These are phyloP conservation scores for Sander vitreus DNA, from an alignment of 2,113 vertebrate species.

Conservation along the genomic window DNA sequence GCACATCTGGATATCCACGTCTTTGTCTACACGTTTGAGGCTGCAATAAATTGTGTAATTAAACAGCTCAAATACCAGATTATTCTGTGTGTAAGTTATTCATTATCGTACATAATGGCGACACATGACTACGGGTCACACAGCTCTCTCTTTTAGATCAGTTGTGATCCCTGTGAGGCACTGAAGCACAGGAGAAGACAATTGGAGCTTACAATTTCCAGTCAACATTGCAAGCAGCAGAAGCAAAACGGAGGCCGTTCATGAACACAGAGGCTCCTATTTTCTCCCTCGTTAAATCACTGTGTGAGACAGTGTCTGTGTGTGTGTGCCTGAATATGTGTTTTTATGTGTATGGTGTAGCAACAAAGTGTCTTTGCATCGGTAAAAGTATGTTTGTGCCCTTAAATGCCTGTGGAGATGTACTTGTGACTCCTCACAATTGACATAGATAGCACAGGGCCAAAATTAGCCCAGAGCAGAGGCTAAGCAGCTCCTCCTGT, in stretches of 20 bases:
- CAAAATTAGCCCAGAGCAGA: conserved; percentile 76
- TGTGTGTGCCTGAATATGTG: neutral
- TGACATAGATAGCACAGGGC: conserved; percentile 71
- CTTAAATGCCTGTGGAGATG: conserved; percentile 62
- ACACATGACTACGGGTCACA: conserved; percentile 57
- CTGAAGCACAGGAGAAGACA: conserved; percentile 51
- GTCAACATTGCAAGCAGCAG: conserved; percentile 37
- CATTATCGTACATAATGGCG: conserved; percentile 27
- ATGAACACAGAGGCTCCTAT: conserved; percentile 54
- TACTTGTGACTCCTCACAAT: conserved; percentile 71
- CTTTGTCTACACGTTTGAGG: conserved; percentile 49
- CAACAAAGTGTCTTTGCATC: conserved; percentile 45
- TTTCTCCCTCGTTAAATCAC: conserved; percentile 31
- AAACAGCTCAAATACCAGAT: conserved; percentile 57
- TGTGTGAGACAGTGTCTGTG: conserved; percentile 8
- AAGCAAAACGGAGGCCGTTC: conserved; percentile 34
- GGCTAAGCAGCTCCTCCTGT: conserved; percentile 55
- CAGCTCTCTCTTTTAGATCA: conserved; percentile 43
- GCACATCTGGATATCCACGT: conserved; percentile 57
- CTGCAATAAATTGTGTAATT: conserved; percentile 52
- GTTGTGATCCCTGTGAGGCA: conserved; percentile 45
- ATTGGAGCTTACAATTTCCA: conserved; percentile 54
- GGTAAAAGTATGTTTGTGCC: conserved; percentile 50
- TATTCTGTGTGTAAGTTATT: conserved; percentile 46
- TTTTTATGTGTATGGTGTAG: conserved; percentile 17